Conservation (phyloP, 2,888 invertebrate genomes). For the Entomobrya multifasciata region DNA sequence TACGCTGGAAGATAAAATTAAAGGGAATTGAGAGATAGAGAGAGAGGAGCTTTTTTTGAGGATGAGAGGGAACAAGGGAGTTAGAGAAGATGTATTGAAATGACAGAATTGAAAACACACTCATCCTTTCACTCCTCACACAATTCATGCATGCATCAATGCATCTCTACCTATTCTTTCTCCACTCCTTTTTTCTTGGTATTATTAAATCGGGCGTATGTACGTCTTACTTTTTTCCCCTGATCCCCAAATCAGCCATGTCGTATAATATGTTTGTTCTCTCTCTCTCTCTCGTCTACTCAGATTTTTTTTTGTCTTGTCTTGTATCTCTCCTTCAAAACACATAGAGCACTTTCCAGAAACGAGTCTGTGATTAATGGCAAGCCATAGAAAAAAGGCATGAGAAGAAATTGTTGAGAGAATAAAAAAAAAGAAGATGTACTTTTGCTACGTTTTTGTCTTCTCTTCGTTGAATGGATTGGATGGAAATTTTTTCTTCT, state of each 20-base stretch:
- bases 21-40: not conserved
- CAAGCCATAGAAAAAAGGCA: not conserved
- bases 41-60: not conserved
- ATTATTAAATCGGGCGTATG: constrained; percentile 31
- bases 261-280: too few relatives aligned
- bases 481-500: too few relatives aligned
- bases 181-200: not conserved
- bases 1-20: not conserved
- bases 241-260: too few relatives aligned
- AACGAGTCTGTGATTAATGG: constrained; percentile 43
- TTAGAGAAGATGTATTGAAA: constrained; percentile 58
- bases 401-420: constrained; percentile 4
- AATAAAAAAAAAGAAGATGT: not conserved
- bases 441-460: not conserved
- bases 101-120: constrained; percentile 46
- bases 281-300: not conserved
- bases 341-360: not conserved
- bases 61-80: not conserved
- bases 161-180: not conserved
- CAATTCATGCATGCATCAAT: not conserved
- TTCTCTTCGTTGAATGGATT: not conserved
- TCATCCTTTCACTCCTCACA: too few relatives aligned
- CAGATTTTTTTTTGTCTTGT: not conserved
- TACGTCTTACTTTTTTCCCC: not conserved
- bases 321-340: not conserved